Conservation (phyloP, 2,888 invertebrate genomes). For the Gisinianus flammeolus region DNA sequence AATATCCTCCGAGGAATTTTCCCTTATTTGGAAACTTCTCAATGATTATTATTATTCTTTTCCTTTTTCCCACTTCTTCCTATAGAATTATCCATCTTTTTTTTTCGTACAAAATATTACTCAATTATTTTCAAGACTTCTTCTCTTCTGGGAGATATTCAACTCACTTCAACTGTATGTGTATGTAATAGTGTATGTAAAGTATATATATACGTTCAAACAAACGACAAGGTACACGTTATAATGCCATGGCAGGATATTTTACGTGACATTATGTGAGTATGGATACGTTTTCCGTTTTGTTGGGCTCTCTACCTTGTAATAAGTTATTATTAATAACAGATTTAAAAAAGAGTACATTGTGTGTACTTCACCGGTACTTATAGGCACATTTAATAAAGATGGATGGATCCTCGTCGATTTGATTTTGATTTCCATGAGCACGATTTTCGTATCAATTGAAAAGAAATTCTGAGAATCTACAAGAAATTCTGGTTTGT, state of each 20-base stretch:
- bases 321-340: too few species aligned
- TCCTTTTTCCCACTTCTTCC: background rate
- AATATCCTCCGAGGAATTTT: conserved; percentile 35
- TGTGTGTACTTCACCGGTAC: background rate
- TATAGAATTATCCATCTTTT: conserved; percentile 3
- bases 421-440: background rate
- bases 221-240: too few species aligned
- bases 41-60: conserved; percentile 32
- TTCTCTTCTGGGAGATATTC: background rate
- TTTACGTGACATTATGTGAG: background rate
- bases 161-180: background rate
- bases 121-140: conserved; percentile 25
- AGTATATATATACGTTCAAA: too few species aligned
- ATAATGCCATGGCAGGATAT: background rate
- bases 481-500: background rate
- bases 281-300: background rate
- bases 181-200: too few species aligned
- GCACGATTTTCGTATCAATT: background rate
- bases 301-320: background rate
- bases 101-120: conserved; percentile 8
- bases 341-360: too few species aligned
- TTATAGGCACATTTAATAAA: background rate
- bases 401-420: too few species aligned
- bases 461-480: background rate
- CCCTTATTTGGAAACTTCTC: conserved; percentile 43